Percentiles rank a stretch among this genome's conserved stretches.
Evolutionary conservation across 2,797 vertebrate species (phyloP).

Genomic region (Harpagifer antarcticus): DNA sequence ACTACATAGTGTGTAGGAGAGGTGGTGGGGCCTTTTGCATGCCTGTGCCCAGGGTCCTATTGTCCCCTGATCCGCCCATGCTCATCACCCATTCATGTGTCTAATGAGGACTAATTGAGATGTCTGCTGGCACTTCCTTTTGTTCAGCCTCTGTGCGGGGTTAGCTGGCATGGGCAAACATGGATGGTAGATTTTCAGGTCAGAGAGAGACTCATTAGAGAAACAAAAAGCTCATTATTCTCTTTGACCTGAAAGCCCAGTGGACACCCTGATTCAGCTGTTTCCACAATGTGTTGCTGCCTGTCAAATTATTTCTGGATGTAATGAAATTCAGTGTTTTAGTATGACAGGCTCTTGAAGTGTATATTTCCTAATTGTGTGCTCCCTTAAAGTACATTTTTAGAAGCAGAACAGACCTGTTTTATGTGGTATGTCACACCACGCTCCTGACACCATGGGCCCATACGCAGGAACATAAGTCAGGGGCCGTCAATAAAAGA

Average conservation of each 20-base stretch:
- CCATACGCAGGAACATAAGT: not conserved
- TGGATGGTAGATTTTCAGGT: slow-evolving; percentile 17
- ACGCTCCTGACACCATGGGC: slow-evolving; percentile 17
- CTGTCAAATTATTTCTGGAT: not conserved
- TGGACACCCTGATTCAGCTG: slow-evolving; percentile 16
- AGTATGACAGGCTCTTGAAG: not conserved
- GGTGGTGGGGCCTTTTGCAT: too few species aligned
- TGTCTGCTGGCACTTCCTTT: slow-evolving; percentile 38
- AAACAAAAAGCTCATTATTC: slow-evolving; percentile 67
- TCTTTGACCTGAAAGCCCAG: slow-evolving; percentile 35
- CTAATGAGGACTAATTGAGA: slow-evolving; percentile 75
- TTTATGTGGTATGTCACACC: slow-evolving; percentile 37
- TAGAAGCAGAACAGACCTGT: slow-evolving; percentile 40
- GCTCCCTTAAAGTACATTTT: not conserved
- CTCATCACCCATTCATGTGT: slow-evolving; percentile 62
- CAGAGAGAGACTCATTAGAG: slow-evolving; percentile 67
- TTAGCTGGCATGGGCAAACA: slow-evolving; percentile 18
- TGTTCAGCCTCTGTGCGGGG: slow-evolving; percentile 34
- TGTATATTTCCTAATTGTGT: not conserved
- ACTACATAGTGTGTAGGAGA: too few species aligned
- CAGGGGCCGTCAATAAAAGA: slow-evolving; percentile 18
- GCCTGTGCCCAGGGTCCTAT: too few species aligned
- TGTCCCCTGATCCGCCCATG: too few species aligned
- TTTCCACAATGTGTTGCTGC: not conserved
- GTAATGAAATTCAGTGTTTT: not conserved